Percentiles rank a stretch among this genome's conserved stretches.
phyloP scores from a whole-genome alignment of 2,888 invertebrate species.

The Anthrax anthrax region DNA sequence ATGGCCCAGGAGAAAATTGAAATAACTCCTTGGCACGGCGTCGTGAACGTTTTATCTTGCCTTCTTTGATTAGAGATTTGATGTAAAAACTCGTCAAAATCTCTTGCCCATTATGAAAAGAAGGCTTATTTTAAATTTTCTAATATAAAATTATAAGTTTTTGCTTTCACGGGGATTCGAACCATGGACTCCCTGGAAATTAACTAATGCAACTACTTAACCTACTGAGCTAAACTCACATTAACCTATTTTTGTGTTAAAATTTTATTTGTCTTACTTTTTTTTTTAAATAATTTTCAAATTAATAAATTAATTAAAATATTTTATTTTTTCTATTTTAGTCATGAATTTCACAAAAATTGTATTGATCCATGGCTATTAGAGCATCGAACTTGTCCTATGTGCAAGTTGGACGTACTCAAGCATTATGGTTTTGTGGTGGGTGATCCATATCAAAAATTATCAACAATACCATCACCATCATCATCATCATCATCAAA shows the following conservation, averaged over 20 bases:
- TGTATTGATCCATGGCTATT: slow-evolving; percentile 95
- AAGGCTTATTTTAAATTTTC: not conserved
- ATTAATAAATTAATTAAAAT: not conserved
- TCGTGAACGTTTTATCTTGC: not conserved
- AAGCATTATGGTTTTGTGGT: slow-evolving; percentile 79
- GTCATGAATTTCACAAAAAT: slow-evolving; percentile 89
- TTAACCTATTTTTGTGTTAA: not conserved
- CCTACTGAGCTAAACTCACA: too few relatives aligned
- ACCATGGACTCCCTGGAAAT: too few relatives aligned
- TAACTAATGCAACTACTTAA: too few relatives aligned
- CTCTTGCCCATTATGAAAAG: not conserved
- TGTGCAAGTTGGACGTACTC: slow-evolving; percentile 94
- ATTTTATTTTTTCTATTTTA: slow-evolving; percentile 29
- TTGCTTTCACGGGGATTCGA: too few relatives aligned
- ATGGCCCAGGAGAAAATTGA: too few relatives aligned
- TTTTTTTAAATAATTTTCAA: not conserved
- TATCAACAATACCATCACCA: too few relatives aligned
- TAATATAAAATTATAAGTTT: too few relatives aligned
- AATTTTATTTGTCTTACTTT: not conserved
- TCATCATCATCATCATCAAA: not conserved
- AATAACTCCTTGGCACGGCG: not conserved
- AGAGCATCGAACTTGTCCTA: slow-evolving; percentile 89
- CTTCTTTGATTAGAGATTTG: not conserved
- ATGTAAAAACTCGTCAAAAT: not conserved
- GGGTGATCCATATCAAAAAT: slow-evolving; percentile 38